These are phyloP conservation scores for Fukomys damarensis DNA, from an alignment of 2,113 vertebrate species.

Conservation along the genomic window DNA sequence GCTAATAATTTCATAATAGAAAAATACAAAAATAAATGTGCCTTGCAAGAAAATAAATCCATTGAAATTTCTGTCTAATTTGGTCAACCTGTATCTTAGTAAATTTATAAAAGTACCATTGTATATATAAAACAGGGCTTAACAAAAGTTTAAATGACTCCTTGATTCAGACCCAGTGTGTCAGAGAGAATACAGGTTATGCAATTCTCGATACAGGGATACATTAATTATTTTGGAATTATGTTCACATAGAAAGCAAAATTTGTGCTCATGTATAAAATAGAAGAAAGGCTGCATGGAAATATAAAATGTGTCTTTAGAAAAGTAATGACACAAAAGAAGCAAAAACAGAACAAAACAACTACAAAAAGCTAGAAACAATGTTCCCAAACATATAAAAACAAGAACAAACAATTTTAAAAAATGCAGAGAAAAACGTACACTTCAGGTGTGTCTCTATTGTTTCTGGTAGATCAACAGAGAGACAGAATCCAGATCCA, in stretches of 20 bases:
- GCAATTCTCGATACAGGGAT: neutral
- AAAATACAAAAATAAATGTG: constrained; percentile 47
- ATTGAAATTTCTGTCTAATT: constrained; percentile 85
- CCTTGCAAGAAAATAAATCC: constrained; percentile 61
- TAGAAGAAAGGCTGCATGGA: constrained; percentile 65
- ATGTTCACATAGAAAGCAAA: constrained; percentile 70
- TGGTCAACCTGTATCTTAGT: constrained; percentile 77
- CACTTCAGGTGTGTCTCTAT: neutral
- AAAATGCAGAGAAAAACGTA: neutral
- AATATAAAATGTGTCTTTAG: constrained; percentile 54
- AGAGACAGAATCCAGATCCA: neutral
- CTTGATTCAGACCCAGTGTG: constrained; percentile 73
- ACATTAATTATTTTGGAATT: constrained; percentile 76
- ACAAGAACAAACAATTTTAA: neutral
- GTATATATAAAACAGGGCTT: constrained; percentile 80
- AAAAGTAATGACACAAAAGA: constrained; percentile 17
- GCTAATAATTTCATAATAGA: constrained; percentile 36
- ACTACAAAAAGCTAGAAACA: neutral
- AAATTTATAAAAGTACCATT: constrained; percentile 84
- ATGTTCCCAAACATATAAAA: neutral
- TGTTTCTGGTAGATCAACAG: neutral
- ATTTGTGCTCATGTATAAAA: neutral
- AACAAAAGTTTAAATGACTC: constrained; percentile 75
- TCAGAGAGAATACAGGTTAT: constrained; percentile 57
- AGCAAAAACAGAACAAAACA: neutral